Evolutionary conservation across 2,797 vertebrate species (phyloP).

Genomic region (Microctenopoma steveboyesi): DNA sequence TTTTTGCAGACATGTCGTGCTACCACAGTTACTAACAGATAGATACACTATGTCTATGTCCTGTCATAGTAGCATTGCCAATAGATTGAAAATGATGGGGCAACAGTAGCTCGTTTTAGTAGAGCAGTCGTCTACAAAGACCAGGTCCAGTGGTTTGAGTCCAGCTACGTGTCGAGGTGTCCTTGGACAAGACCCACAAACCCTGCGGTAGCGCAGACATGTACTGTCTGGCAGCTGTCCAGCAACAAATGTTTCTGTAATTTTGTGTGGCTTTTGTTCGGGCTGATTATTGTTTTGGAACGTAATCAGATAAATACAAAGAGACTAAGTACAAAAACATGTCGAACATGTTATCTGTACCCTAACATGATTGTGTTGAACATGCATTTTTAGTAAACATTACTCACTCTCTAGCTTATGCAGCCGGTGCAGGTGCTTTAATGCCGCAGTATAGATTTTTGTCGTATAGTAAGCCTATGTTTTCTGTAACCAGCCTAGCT

Average conservation of each 20-base stretch:
- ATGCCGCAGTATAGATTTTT: neutral
- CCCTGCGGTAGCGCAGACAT: too few species aligned
- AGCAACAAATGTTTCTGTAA: neutral
- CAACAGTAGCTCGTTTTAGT: too few species aligned
- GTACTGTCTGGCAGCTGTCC: too few species aligned
- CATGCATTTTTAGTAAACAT: neutral
- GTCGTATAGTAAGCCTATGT: neutral
- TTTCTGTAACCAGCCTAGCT: neutral
- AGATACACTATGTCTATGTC: conserved; percentile 20
- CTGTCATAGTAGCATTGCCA: neutral
- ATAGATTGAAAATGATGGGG: neutral
- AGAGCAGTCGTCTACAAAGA: too few species aligned
- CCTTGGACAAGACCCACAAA: too few species aligned
- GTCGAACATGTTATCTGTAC: neutral
- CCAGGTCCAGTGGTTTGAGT: too few species aligned
- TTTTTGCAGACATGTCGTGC: conserved; percentile 7
- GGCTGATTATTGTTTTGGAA: neutral
- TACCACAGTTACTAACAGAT: conserved; percentile 54
- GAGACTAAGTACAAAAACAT: neutral
- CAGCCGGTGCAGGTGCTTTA: neutral
- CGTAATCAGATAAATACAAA: neutral
- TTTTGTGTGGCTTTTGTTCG: neutral
- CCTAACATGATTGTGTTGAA: neutral
- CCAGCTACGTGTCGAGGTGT: too few species aligned
- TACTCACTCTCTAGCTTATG: neutral